Evolutionary conservation across 2,797 vertebrate genomes (phyloP).

Genomic region (Karalla daura): DNA sequence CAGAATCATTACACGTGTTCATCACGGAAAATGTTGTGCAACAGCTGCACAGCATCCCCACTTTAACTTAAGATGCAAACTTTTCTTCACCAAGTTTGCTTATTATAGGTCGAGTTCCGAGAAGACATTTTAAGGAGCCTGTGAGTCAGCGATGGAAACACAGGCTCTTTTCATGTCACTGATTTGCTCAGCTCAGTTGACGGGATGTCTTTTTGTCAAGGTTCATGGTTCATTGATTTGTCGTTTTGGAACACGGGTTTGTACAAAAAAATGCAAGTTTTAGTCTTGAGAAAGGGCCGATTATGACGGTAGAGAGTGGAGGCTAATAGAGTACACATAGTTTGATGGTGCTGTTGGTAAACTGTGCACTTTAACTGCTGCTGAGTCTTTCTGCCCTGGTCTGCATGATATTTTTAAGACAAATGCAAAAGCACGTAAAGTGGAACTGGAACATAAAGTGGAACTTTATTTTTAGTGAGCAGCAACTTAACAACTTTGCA

Average conservation of each 20-base stretch:
- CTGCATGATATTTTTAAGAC: no score
- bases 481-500: not conserved
- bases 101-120: not conserved
- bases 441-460: not conserved
- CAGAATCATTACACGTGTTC: not conserved
- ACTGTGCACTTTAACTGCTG: no score
- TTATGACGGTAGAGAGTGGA: not conserved
- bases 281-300: not conserved
- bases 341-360: no score
- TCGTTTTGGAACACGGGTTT: not conserved
- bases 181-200: constrained; percentile 3
- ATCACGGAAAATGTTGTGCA: not conserved
- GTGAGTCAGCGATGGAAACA: not conserved
- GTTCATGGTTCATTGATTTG: not conserved
- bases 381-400: no score
- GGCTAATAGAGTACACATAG: not conserved
- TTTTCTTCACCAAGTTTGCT: no score
- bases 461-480: not conserved
- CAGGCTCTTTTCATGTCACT: not conserved
- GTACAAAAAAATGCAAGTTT: not conserved
- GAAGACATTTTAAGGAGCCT: not conserved
- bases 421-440: no score
- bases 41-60: not conserved
- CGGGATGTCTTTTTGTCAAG: not conserved
- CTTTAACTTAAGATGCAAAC: no score